Conservation (phyloP, 2,797 vertebrate species). For the Hoplostethus mediterraneus region DNA sequence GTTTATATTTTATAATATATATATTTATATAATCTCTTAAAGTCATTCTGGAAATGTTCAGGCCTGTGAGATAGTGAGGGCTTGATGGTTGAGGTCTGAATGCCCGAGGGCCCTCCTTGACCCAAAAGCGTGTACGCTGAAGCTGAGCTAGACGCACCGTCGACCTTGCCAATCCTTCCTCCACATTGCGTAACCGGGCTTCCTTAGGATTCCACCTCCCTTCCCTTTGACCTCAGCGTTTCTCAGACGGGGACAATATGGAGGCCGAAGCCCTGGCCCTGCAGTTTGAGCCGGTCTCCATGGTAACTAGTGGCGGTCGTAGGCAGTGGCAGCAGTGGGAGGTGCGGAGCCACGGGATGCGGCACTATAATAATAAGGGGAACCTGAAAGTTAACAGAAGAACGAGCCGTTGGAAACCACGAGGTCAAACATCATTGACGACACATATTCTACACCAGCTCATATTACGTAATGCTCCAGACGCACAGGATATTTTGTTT, state of each 20-base stretch:
- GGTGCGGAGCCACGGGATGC: slow-evolving; percentile 99
- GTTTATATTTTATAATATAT: slow-evolving; percentile 90
- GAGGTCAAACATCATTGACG: slow-evolving; percentile 80
- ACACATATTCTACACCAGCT: slow-evolving; percentile 58
- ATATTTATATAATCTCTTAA: slow-evolving; percentile 90
- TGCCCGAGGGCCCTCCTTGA: slow-evolving; percentile 51
- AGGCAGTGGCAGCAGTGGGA: slow-evolving; percentile 99
- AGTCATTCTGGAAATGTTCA: slow-evolving; percentile 86
- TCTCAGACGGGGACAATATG: slow-evolving; percentile 96
- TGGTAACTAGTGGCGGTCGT: slow-evolving; percentile 99
- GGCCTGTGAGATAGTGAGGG: slow-evolving; percentile 77
- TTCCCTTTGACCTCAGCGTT: slow-evolving; percentile 86
- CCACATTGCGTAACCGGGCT: slow-evolving; percentile 64
- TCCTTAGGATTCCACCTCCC: slow-evolving; percentile 79
- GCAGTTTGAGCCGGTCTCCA: slow-evolving; percentile 98
- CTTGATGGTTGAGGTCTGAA: slow-evolving; percentile 67
- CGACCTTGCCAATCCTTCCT: slow-evolving; percentile 73
- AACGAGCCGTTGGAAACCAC: slow-evolving; percentile 97
- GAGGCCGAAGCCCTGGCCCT: slow-evolving; percentile 95
- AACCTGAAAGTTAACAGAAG: slow-evolving; percentile 99
- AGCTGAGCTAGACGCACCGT: slow-evolving; percentile 58
- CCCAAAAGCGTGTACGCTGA: slow-evolving; percentile 62
- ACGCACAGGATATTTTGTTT: slow-evolving; percentile 8
- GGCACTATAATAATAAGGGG: slow-evolving; percentile 99
- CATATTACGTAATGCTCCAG: slow-evolving; percentile 1